Evolutionary conservation across 2,113 vertebrate genomes (phyloP).

Genomic region (Lepisosteus oculatus): DNA sequence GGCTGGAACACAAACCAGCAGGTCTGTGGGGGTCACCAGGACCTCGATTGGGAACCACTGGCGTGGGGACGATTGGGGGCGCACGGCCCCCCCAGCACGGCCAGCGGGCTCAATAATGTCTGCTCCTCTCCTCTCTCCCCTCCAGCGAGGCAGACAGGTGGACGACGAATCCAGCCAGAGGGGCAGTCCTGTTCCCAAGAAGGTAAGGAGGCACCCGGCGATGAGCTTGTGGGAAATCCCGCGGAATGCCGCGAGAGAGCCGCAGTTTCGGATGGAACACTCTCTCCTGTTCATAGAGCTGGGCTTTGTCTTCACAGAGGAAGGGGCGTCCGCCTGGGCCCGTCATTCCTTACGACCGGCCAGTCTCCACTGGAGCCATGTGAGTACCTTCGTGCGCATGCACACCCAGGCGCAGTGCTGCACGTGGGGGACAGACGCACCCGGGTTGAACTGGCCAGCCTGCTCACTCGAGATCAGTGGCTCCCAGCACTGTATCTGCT

Average conservation of each 20-base stretch:
- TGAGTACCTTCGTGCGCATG: slow-evolving; percentile 42
- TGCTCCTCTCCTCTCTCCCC: not conserved
- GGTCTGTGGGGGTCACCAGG: too few relatives aligned
- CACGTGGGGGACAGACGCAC: too few relatives aligned
- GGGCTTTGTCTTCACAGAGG: slow-evolving; percentile 63
- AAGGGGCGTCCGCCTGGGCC: slow-evolving; percentile 80
- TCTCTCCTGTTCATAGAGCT: too few relatives aligned
- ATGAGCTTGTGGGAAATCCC: too few relatives aligned
- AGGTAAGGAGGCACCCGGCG: slow-evolving; percentile 56
- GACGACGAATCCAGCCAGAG: slow-evolving; percentile 81
- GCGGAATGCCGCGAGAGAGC: too few relatives aligned
- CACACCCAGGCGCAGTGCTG: not conserved
- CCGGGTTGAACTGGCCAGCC: too few relatives aligned
- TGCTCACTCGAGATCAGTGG: too few relatives aligned
- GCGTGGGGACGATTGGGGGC: too few relatives aligned
- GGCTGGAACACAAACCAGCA: too few relatives aligned
- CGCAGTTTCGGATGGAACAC: too few relatives aligned
- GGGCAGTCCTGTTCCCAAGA: slow-evolving; percentile 83
- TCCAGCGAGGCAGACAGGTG: slow-evolving; percentile 71
- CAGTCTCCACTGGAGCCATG: slow-evolving; percentile 42
- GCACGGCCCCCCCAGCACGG: not conserved
- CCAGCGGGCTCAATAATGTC: not conserved
- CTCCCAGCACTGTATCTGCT: too few relatives aligned
- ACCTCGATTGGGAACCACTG: too few relatives aligned
- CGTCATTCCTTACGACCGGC: slow-evolving; percentile 62